A percentile compares a stretch with the other conserved stretches of the same genome.
Conservation (phyloP, 1,140 invertebrate genomes). For the Ips nitidus region DNA sequence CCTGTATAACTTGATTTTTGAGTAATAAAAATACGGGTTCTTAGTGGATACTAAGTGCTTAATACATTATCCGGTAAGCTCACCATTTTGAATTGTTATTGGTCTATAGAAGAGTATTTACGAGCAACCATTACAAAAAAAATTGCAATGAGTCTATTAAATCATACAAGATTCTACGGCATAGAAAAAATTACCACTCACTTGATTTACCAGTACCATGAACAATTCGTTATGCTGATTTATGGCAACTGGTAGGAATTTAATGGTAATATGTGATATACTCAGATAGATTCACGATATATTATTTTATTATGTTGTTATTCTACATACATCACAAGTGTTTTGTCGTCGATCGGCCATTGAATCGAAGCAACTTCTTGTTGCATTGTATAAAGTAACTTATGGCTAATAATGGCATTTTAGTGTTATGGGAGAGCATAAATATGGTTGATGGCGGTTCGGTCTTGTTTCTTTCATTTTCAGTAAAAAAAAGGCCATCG, state of each 20-base stretch:
- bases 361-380: constrained; percentile 24
- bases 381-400: constrained; percentile 20
- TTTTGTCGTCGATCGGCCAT: constrained; percentile 8
- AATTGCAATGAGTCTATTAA: too few relatives aligned
- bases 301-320: constrained; percentile 36
- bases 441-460: neutral
- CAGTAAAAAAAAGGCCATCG: too few relatives aligned
- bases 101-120: too few relatives aligned
- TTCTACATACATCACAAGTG: constrained; percentile 30
- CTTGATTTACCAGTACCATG: constrained; percentile 43
- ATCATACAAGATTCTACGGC: too few relatives aligned
- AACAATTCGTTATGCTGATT: constrained; percentile 35
- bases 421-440: constrained; percentile 24
- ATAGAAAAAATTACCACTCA: constrained; percentile 40
- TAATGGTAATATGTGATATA: constrained; percentile 45
- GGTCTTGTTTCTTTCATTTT: neutral
- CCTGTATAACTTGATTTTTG: too few relatives aligned
- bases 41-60: too few relatives aligned
- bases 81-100: too few relatives aligned
- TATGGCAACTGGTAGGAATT: constrained; percentile 41
- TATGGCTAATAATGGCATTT: constrained; percentile 19
- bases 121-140: too few relatives aligned
- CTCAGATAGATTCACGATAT: constrained; percentile 34
- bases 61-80: too few relatives aligned
- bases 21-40: too few relatives aligned